A percentile compares a stretch with the other conserved stretches of the same genome.
Evolutionary conservation across 1,140 invertebrate genomes (phyloP).

Genomic region (Anoplophora glabripennis): DNA sequence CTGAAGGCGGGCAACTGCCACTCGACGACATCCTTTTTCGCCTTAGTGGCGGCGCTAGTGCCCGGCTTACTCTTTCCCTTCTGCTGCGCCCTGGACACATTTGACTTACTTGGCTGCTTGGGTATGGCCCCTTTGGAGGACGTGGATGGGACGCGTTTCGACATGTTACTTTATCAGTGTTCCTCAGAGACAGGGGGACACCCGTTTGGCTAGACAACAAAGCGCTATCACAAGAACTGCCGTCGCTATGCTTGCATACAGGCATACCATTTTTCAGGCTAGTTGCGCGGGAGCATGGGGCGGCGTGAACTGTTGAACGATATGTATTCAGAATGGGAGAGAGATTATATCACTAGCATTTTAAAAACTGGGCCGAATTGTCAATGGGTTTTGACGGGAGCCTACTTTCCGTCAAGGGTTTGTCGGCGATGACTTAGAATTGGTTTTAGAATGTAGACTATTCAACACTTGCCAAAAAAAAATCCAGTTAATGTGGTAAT

Average conservation of each 20-base stretch:
- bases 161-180: conserved; percentile 13
- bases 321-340: neutral
- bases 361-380: conserved; percentile 3
- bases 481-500: too few species aligned
- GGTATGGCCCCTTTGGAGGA: conserved; percentile 3
- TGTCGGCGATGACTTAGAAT: too few species aligned
- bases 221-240: conserved; percentile 23
- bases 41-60: conserved; percentile 3
- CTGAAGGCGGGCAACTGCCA: conserved; percentile 25
- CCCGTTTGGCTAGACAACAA: conserved; percentile 25
- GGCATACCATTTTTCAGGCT: conserved; percentile 25
- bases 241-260: conserved; percentile 29
- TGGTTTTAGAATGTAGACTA: too few species aligned
- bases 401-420: too few species aligned
- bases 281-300: conserved; percentile 2
- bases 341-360: conserved; percentile 10
- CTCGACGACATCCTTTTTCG: conserved; percentile 13
- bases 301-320: neutral
- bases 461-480: too few species aligned
- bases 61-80: neutral
- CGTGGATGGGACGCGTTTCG: neutral
- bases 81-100: neutral
- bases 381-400: neutral
- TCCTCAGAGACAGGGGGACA: conserved; percentile 24
- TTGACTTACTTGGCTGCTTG: conserved; percentile 8